Evolutionary conservation across 1,140 invertebrate species (phyloP).

Genomic region (Hyphantria cunea): DNA sequence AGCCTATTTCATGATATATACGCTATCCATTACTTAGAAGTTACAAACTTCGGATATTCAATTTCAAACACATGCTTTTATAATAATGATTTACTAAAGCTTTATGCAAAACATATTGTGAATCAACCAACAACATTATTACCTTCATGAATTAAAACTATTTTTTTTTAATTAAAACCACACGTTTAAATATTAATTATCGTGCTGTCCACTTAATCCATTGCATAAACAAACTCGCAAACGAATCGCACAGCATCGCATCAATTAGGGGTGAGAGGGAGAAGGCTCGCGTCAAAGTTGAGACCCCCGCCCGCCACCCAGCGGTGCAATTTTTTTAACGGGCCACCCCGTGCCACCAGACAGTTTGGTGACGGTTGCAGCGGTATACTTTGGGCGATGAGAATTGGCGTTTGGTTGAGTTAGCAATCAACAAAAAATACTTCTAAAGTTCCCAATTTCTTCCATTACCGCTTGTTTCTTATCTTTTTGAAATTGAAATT

Average conservation of each 20-base stretch:
- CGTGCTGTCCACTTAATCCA: conserved; percentile 5
- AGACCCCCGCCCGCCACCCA: conserved; percentile 35
- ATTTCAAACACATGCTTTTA: no score
- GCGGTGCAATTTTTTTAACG: conserved; percentile 68
- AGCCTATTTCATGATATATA: no score
- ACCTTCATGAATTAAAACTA: neutral
- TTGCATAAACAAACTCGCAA: conserved; percentile 55
- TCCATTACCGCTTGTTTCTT: no score
- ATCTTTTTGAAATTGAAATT: no score
- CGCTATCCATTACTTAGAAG: no score
- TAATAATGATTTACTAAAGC: no score
- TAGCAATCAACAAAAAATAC: no score
- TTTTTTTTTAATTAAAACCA: neutral
- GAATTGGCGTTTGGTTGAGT: conserved; percentile 36
- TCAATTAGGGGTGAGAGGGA: conserved; percentile 69
- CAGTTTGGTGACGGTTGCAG: conserved; percentile 75
- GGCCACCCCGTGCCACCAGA: conserved; percentile 45
- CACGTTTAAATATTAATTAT: neutral
- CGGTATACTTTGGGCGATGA: conserved; percentile 34
- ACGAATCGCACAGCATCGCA: conserved; percentile 45
- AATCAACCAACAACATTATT: neutral
- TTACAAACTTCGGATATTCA: no score
- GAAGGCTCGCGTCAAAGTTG: conserved; percentile 65
- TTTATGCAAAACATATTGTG: no score
- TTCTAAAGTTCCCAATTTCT: no score